Percentiles rank a stretch among this genome's conserved stretches.
These are phyloP conservation scores for Aptenodytes forsteri DNA, from an alignment of 2,113 vertebrate genomes.

Conservation along the genomic window DNA sequence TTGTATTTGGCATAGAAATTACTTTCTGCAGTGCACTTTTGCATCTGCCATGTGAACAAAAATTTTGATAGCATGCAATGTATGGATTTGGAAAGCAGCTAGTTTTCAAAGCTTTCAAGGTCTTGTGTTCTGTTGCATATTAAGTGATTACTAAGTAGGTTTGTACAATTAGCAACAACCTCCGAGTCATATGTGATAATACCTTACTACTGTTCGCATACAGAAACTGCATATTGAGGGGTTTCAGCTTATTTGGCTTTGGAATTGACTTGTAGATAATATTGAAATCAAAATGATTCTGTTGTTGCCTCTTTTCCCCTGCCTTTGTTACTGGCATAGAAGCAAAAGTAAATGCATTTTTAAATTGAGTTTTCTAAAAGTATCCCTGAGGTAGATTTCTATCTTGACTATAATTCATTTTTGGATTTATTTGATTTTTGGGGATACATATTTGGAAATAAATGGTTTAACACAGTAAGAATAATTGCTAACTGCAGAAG, in stretches of 20 bases:
- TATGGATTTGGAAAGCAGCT: neutral
- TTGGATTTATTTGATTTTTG: slow-evolving; percentile 37
- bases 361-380: slow-evolving; percentile 51
- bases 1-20: slow-evolving; percentile 30
- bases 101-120: slow-evolving; percentile 42
- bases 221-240: neutral
- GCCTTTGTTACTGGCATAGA: slow-evolving; percentile 6
- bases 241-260: slow-evolving; percentile 43
- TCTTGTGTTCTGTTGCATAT: slow-evolving; percentile 1
- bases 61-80: neutral
- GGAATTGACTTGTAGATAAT: slow-evolving; percentile 33
- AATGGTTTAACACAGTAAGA: slow-evolving; percentile 37
- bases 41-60: neutral
- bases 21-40: neutral
- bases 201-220: neutral
- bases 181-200: slow-evolving; percentile 23
- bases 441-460: slow-evolving; percentile 39
- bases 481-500: slow-evolving; percentile 51
- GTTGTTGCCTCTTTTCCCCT: neutral
- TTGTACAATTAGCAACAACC: slow-evolving; percentile 32
- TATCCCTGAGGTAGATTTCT: slow-evolving; percentile 53
- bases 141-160: slow-evolving; percentile 31
- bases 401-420: slow-evolving; percentile 38
- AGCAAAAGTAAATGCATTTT: slow-evolving; percentile 24
- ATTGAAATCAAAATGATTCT: neutral